Percentiles rank a stretch among this genome's conserved stretches.
Evolutionary conservation across 1,140 invertebrate species (phyloP).

Genomic region (Meloidogyne floridensis): DNA sequence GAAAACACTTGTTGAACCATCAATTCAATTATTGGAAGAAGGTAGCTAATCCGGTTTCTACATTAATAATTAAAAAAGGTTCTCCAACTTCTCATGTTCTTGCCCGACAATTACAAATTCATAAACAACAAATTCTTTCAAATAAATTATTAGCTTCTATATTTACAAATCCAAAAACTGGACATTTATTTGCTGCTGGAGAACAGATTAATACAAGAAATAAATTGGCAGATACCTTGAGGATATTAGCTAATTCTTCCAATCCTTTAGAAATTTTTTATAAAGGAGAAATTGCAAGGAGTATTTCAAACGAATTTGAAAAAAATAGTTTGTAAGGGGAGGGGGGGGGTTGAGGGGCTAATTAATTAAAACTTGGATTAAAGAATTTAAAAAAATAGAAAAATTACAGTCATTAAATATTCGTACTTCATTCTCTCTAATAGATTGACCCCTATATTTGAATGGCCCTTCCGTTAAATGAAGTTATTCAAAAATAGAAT

Average conservation of each 20-base stretch:
- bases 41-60: conserved; percentile 43
- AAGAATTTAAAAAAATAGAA: too few species aligned
- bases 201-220: conserved; percentile 67
- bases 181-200: conserved; percentile 66
- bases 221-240: conserved; percentile 62
- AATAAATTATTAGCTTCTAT: conserved; percentile 71
- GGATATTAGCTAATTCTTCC: conserved; percentile 61
- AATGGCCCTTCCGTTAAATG: too few species aligned
- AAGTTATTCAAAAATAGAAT: too few species aligned
- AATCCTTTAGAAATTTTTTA: conserved; percentile 66
- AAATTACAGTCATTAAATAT: too few species aligned
- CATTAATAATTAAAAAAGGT: conserved; percentile 31
- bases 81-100: conserved; percentile 73
- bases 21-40: conserved; percentile 53
- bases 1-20: conserved; percentile 46
- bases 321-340: conserved; percentile 49
- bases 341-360: too few species aligned
- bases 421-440: too few species aligned
- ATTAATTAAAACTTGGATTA: too few species aligned
- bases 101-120: conserved; percentile 70
- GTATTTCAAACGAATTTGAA: conserved; percentile 61
- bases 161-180: conserved; percentile 67
- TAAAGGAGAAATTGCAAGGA: conserved; percentile 50
- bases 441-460: too few species aligned
- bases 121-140: conserved; percentile 68